phyloP scores from a whole-genome alignment of 2,797 vertebrate species.

The Agapornis canus region DNA sequence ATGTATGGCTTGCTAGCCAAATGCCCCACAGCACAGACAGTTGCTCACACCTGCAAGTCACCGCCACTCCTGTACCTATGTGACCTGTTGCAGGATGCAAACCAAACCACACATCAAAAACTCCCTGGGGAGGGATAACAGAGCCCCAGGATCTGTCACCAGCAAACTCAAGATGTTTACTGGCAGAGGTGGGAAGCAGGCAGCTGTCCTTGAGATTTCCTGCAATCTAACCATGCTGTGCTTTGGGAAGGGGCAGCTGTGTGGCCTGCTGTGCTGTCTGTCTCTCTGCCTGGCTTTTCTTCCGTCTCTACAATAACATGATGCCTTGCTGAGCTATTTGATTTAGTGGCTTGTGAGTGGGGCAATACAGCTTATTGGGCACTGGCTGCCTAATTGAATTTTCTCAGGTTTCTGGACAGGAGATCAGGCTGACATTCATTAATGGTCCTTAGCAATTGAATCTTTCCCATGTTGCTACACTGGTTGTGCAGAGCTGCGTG shows the following conservation, averaged over 20 bases:
- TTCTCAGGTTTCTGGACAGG: slow-evolving; percentile 51
- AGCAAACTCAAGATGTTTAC: background rate
- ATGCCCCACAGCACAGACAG: accelerated
- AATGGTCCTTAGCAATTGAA: slow-evolving; percentile 48
- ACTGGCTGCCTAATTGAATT: slow-evolving; percentile 62
- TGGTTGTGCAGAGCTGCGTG: background rate
- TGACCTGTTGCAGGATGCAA: background rate
- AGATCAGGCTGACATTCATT: slow-evolving; percentile 36
- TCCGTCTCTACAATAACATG: background rate
- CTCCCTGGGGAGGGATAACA: background rate
- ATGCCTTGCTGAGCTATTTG: slow-evolving; percentile 32
- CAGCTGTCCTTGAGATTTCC: background rate
- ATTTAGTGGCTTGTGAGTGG: slow-evolving; percentile 15
- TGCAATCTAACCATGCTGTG: accelerated
- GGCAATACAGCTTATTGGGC: slow-evolving; percentile 47
- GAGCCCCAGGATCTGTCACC: background rate
- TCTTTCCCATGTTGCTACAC: background rate
- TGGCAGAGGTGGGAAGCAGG: background rate
- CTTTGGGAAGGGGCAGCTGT: background rate
- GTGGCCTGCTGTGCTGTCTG: background rate
- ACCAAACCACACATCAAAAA: background rate
- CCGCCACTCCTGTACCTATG: accelerated
- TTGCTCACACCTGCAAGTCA: background rate
- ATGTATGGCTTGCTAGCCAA: accelerated
- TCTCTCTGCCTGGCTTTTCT: background rate